Evolutionary conservation across 2,797 vertebrate species (phyloP), one percentile per base, ranked within the genome.

Genomic region (Galaxias olidus): DNA sequence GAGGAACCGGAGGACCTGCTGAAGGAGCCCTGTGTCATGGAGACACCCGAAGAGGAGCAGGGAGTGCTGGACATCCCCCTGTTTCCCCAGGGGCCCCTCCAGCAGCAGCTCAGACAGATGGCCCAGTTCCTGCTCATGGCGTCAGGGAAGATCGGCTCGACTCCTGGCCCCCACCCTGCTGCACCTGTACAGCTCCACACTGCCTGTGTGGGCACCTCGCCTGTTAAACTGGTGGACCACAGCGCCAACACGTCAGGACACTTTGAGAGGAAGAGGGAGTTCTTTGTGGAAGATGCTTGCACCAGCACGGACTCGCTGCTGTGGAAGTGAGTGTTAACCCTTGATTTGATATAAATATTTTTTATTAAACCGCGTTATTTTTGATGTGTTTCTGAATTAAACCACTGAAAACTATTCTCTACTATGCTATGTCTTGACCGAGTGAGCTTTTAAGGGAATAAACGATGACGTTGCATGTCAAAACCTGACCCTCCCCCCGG

Each of bases 61-160:
- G 66, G 66, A 0, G 60, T 20, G 17, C 43, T 66, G 54, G 75
- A 80, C 18, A 53, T 71, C 5, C 74, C 78, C 7, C 14, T 84
- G 18, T 72, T 86, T 62, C 63, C 75, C 8, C 74, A 87, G 1
- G 79, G 83, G 11, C 87, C 89, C 4, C 86, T 93, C 30, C 89
- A 93, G 74, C 89, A 90, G 72, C 91, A 92, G 66, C 89, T 93
- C 43, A 76, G 76, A 14, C 90, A 92, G 66, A 91, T 93, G 90
- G 90, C 87, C 1, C 90, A 92, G 51, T 84, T 92, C 55, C 88
- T 93, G 61, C 79, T 92, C 7, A 61, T 86, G 48, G 89, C 86
- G 0, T 90, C 85, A 6, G 86, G 86, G 62, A 91, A 87, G 51
- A 71, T 92, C 68, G 71, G 47, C 1, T 30, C 59, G 4, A 50